Evolutionary conservation across 2,888 invertebrate genomes (phyloP), one percentile per base, ranked within the genome.

Genomic region (Eupithecia subumbrata): DNA sequence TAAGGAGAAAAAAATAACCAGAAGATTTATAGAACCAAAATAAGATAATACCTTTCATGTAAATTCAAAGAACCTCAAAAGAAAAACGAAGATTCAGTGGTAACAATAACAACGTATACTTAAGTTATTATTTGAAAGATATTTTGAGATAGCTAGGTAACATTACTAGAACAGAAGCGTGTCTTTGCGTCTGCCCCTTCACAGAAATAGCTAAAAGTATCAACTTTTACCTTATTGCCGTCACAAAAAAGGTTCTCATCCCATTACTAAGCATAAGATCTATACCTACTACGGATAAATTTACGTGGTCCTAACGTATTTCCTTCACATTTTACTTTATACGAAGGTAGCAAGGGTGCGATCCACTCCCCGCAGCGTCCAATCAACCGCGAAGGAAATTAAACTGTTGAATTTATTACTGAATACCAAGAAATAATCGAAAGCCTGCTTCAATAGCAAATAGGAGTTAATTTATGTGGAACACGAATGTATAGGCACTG

Each of bases 331-430:
- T 74, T 69, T 45, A 30, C 52, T 64, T 73, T 70, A 69, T 52
- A 69, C 30, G 34, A 43, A 34, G 68, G 64, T 68, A 34, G 75
- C 60, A 73, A 75, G 75, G 76, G 73, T 64, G 75, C 30, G 77
- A 78, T 74, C 73, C 76, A 69, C 76, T 80, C 85, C 86, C 85
- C 81, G 84, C 83, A 83, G 88, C 86, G 86, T 85, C 86, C 89
- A 88, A 88, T 90, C 90, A 88, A 84, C 89, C 89, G 85, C 90
- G 89, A 88, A 91, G 91, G 91, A 91, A 91, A 91, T 91, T 90
- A 91, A 90, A 90, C 89, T 88, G 87, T 87, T 89, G 86, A 90
- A 91, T 90, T 86, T 90, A 90, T 90, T 90, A 90, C 88, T 84
- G 84, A 85, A 82, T 84, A 84, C 83, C 78, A 81, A 79, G 81